These are phyloP conservation scores for Athalia cordata DNA, from an alignment of 2,888 invertebrate species.

Conservation along the genomic window DNA sequence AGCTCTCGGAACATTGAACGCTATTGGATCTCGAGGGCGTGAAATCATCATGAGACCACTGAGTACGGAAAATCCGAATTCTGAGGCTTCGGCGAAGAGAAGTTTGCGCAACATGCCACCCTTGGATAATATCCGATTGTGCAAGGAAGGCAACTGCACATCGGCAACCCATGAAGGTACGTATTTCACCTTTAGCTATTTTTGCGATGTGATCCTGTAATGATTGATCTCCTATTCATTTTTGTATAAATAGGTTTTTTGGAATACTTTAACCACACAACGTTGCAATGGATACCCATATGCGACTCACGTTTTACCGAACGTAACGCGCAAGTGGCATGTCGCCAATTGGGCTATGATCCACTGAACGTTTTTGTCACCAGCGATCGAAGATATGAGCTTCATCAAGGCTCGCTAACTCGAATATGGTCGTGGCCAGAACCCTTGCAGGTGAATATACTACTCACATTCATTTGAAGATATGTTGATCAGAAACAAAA, in stretches of 20 bases:
- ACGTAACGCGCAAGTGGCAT: slow-evolving; percentile 97
- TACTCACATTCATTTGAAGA: too few relatives aligned
- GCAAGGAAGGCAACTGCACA: slow-evolving; percentile 84
- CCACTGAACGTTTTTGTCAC: slow-evolving; percentile 92
- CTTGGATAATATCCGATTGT: slow-evolving; percentile 83
- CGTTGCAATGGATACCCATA: slow-evolving; percentile 96
- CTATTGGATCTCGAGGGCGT: slow-evolving; percentile 84
- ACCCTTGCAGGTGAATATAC: slow-evolving; percentile 79
- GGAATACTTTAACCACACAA: slow-evolving; percentile 96
- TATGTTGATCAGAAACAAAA: too few relatives aligned
- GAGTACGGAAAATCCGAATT: slow-evolving; percentile 65
- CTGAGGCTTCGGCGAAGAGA: slow-evolving; percentile 69
- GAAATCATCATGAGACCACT: slow-evolving; percentile 87
- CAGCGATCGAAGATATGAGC: slow-evolving; percentile 89
- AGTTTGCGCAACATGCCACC: slow-evolving; percentile 63
- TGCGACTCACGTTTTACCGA: slow-evolving; percentile 97
- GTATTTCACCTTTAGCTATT: background rate
- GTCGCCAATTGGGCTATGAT: slow-evolving; percentile 93
- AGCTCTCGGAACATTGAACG: slow-evolving; percentile 92
- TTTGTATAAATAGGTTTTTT: slow-evolving; percentile 83
- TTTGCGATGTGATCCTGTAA: background rate
- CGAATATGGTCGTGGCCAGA: slow-evolving; percentile 97
- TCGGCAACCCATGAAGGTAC: slow-evolving; percentile 75
- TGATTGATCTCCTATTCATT: background rate
- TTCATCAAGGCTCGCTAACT: slow-evolving; percentile 90